These are phyloP conservation scores for Anniella stebbinsi DNA, from an alignment of 2,797 vertebrate species.

Conservation along the genomic window DNA sequence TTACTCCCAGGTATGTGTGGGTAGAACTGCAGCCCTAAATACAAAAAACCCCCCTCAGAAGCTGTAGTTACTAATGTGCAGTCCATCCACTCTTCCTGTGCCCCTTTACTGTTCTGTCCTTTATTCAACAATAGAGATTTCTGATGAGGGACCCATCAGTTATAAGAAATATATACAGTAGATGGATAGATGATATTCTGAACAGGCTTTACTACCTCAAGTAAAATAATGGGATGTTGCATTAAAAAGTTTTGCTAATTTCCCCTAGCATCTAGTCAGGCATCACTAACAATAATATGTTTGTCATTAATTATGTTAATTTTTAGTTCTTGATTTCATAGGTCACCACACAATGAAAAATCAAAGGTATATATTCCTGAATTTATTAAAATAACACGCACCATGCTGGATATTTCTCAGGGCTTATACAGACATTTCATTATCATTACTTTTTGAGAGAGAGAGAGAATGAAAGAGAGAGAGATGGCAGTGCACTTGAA, in stretches of 20 bases:
- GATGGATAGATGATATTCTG: constrained; percentile 73
- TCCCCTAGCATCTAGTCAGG: constrained; percentile 56
- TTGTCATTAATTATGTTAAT: neutral
- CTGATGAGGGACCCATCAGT: constrained; percentile 70
- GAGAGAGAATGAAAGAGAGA: neutral
- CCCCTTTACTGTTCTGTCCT: constrained; percentile 49
- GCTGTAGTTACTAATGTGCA: constrained; percentile 55
- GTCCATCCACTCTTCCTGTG: constrained; percentile 58
- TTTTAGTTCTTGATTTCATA: neutral
- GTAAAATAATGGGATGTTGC: constrained; percentile 76
- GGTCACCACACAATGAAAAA: neutral
- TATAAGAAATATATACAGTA: constrained; percentile 74
- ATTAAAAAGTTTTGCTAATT: constrained; percentile 51
- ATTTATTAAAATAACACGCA: neutral
- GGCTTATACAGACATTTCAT: neutral
- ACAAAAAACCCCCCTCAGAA: constrained; percentile 44
- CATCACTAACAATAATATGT: constrained; percentile 43
- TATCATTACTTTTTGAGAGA: neutral
- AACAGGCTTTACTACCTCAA: constrained; percentile 82
- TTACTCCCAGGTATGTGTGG: too few species aligned
- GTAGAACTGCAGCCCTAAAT: constrained; percentile 32
- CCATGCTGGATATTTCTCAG: neutral
- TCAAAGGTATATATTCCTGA: neutral
- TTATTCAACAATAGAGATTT: constrained; percentile 67
- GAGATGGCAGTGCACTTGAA: neutral